A percentile compares a stretch with the other conserved stretches of the same genome.
Conservation (phyloP, 2,797 vertebrate species). For the Onychomys arenicola region DNA sequence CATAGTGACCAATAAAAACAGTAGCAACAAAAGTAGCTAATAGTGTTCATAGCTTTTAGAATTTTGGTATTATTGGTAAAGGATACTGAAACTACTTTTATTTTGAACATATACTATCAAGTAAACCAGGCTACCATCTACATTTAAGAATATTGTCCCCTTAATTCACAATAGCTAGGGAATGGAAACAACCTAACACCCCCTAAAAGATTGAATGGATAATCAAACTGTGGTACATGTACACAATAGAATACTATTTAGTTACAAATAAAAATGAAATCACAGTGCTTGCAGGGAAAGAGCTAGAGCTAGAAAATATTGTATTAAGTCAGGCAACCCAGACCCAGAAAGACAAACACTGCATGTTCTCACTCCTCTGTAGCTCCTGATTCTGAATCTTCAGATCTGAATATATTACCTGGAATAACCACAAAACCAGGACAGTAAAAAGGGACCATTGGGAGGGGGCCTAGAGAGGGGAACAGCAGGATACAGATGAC, state of each 20-base stretch:
- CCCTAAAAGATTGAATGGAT: background rate
- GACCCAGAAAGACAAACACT: background rate
- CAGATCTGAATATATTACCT: background rate
- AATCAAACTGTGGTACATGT: background rate
- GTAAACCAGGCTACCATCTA: background rate
- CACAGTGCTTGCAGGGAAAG: background rate
- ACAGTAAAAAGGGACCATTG: background rate
- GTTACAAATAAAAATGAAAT: background rate
- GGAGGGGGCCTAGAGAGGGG: background rate
- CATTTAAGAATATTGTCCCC: background rate
- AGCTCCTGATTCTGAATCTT: background rate
- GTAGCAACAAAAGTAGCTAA: background rate
- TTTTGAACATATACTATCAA: background rate
- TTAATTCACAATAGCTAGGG: background rate
- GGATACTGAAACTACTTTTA: background rate
- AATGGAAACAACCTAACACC: background rate
- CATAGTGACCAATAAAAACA: background rate
- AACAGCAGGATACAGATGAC: background rate
- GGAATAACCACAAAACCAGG: background rate
- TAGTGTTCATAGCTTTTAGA: background rate
- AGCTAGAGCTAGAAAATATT: background rate
- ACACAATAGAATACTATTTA: background rate
- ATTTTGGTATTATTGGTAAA: slow-evolving; percentile 28
- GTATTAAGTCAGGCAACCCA: background rate
- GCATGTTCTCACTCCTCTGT: background rate